Conservation (phyloP, 1,140 invertebrate species). For the Acromyrmex charruanus region DNA sequence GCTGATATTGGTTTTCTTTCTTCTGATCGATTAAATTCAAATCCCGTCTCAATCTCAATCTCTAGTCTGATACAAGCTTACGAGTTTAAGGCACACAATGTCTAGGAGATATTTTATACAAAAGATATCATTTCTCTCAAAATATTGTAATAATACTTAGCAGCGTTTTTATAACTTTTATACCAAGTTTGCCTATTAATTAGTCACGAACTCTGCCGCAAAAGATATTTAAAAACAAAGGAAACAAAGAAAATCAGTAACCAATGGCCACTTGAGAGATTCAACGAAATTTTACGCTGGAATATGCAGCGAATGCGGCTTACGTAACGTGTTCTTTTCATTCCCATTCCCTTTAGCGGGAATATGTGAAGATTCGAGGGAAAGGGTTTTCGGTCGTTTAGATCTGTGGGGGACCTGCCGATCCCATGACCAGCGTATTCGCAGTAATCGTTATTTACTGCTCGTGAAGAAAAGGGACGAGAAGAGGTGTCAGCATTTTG, state of each 20-base stretch:
- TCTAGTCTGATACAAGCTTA: too few relatives aligned
- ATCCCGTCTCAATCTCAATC: too few relatives aligned
- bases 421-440: conserved; percentile 13
- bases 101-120: not conserved
- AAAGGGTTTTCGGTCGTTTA: conserved; percentile 36
- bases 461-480: not conserved
- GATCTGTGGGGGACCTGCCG: conserved; percentile 46
- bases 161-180: not conserved
- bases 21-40: too few relatives aligned
- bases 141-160: not conserved
- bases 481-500: conserved; percentile 10
- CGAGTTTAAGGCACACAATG: not conserved
- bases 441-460: conserved; percentile 17
- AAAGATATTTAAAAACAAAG: not conserved
- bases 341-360: not conserved
- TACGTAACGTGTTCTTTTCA: conserved; percentile 14
- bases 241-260: conserved; percentile 34
- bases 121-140: not conserved
- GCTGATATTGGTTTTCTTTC: too few relatives aligned
- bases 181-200: not conserved
- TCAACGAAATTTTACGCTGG: conserved; percentile 60
- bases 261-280: not conserved
- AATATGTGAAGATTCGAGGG: conserved; percentile 44
- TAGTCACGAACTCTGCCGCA: conserved; percentile 8
- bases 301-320: not conserved